phyloP scores from a whole-genome alignment of 2,888 invertebrate genomes.

The Hipparchia semele region DNA sequence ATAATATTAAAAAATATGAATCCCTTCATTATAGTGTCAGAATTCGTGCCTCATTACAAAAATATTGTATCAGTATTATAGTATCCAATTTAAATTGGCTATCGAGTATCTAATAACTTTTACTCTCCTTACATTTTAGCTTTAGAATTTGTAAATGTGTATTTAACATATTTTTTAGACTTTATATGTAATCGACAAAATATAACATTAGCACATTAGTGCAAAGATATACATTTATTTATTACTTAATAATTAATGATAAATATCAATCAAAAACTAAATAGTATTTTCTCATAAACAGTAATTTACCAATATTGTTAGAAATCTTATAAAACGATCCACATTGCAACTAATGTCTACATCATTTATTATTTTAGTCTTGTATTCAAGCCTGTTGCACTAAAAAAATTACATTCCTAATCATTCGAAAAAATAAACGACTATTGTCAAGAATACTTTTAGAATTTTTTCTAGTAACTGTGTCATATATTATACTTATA shows the following conservation, averaged over 20 bases:
- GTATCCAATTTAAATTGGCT: conserved; percentile 27
- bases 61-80: conserved; percentile 52
- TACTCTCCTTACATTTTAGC: conserved; percentile 2
- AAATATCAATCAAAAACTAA: not conserved
- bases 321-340: too few relatives aligned
- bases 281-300: not conserved
- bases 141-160: not conserved
- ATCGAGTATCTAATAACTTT: conserved; percentile 5
- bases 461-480: not conserved
- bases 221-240: not conserved
- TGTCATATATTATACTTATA: not conserved
- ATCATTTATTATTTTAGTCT: too few relatives aligned
- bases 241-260: not conserved
- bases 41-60: conserved; percentile 43
- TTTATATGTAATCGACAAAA: not conserved
- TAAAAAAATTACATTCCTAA: conserved; percentile 4
- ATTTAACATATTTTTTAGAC: not conserved
- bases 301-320: not conserved
- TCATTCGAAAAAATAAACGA: not conserved
- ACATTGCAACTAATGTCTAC: too few relatives aligned
- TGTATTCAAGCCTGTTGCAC: too few relatives aligned
- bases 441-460: conserved; percentile 3
- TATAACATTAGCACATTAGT: not conserved
- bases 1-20: not conserved
- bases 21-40: conserved; percentile 38